These are phyloP conservation scores for Philypnodon macrostomus DNA, from an alignment of 2,797 vertebrate species.

Conservation along the genomic window DNA sequence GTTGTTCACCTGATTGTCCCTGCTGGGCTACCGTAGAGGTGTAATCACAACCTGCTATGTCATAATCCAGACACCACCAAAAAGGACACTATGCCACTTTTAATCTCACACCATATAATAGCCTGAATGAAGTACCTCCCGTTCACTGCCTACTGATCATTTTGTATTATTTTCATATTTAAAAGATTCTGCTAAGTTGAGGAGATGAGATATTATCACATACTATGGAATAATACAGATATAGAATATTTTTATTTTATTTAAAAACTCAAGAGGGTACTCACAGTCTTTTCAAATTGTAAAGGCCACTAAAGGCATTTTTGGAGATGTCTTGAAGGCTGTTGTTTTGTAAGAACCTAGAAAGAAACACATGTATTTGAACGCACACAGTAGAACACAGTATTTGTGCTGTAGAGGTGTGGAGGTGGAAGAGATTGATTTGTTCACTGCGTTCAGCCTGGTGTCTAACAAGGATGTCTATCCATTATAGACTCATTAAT, in stretches of 20 bases:
- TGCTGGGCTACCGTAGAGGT: background rate
- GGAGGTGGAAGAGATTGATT: background rate
- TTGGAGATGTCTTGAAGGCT: constrained; percentile 74
- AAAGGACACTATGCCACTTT: background rate
- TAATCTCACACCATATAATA: background rate
- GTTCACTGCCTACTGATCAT: background rate
- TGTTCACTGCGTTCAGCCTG: too few relatives aligned
- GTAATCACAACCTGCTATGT: background rate
- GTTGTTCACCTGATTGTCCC: background rate
- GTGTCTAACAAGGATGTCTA: too few relatives aligned
- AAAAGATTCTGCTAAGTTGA: too few relatives aligned
- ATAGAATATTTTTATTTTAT: background rate
- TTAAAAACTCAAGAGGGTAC: constrained; percentile 43
- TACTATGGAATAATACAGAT: too few relatives aligned
- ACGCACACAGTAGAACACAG: background rate
- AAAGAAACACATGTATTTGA: constrained; percentile 3
- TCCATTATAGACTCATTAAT: too few relatives aligned
- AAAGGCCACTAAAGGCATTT: constrained; percentile 78
- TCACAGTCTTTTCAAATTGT: constrained; percentile 78
- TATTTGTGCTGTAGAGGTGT: background rate
- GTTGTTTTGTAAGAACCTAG: constrained; percentile 81
- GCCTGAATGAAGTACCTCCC: background rate
- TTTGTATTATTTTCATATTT: background rate
- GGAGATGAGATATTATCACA: too few relatives aligned
- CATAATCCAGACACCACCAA: background rate